These are phyloP conservation scores for Canis aureus DNA, from an alignment of 2,113 vertebrate species.

Conservation along the genomic window DNA sequence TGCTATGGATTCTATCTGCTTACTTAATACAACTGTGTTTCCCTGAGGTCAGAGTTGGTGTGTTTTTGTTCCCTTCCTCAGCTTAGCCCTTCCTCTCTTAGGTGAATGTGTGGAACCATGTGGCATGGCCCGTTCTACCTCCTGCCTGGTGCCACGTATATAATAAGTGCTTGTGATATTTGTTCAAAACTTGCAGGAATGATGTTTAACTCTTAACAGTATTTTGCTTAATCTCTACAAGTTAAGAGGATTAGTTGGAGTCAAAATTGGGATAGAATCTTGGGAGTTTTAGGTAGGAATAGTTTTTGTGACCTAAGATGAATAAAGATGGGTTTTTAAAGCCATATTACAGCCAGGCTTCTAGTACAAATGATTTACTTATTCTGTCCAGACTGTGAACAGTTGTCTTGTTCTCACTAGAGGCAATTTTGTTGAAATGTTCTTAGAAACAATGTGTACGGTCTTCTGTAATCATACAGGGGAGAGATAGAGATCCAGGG, in stretches of 20 bases:
- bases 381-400: constrained; percentile 67
- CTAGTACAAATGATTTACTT: not conserved
- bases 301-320: not conserved
- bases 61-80: not conserved
- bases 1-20: not conserved
- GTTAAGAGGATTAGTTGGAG: not conserved
- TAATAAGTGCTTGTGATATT: not conserved
- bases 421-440: constrained; percentile 64
- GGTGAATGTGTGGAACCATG: not conserved
- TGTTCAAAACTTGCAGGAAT: not conserved
- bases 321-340: constrained; percentile 36
- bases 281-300: not conserved
- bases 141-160: not conserved
- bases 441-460: constrained; percentile 67
- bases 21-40: not conserved
- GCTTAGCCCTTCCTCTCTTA: not conserved
- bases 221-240: constrained; percentile 24
- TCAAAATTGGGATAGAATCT: not conserved
- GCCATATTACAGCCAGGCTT: not conserved
- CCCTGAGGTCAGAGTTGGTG: not conserved
- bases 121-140: not conserved
- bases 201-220: not conserved
- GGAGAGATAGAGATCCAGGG: constrained; percentile 3
- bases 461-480: constrained; percentile 36
- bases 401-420: constrained; percentile 75